Percentiles rank a stretch among this genome's conserved stretches.
Evolutionary conservation across 2,113 vertebrate species (phyloP).

Genomic region (Passer domesticus): DNA sequence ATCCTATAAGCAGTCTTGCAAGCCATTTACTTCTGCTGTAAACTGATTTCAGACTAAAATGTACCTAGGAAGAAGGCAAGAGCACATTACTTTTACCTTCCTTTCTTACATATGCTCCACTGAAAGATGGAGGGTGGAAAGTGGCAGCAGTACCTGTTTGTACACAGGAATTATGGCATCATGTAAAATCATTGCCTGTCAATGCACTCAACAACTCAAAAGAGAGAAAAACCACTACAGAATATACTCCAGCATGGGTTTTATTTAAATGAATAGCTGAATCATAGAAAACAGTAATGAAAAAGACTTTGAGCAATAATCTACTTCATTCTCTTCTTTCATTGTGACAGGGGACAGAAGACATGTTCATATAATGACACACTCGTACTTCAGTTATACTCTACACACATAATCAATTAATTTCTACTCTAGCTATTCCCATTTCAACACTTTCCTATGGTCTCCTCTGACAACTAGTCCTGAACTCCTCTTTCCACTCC

Average conservation of each 20-base stretch:
- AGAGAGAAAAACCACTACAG: background rate
- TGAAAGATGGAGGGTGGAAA: background rate
- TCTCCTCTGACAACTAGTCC: background rate
- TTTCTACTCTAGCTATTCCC: background rate
- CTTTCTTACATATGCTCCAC: background rate
- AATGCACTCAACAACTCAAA: background rate
- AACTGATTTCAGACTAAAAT: background rate
- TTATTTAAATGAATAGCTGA: background rate
- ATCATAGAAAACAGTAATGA: background rate
- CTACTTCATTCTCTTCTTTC: background rate
- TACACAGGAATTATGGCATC: background rate
- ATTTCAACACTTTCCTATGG: background rate
- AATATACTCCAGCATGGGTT: background rate
- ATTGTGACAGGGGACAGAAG: background rate
- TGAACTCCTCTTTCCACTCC: background rate
- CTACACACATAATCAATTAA: background rate
- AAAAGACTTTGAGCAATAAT: background rate
- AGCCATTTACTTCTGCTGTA: background rate
- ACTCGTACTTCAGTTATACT: background rate
- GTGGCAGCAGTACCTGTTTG: background rate
- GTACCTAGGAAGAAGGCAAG: background rate
- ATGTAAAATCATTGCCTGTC: background rate
- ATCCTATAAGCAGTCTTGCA: background rate
- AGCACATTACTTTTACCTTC: background rate
- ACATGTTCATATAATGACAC: background rate